Base-by-base conservation (phyloP, 1,140 invertebrate species). In the Caerostris darwini region DNA sequence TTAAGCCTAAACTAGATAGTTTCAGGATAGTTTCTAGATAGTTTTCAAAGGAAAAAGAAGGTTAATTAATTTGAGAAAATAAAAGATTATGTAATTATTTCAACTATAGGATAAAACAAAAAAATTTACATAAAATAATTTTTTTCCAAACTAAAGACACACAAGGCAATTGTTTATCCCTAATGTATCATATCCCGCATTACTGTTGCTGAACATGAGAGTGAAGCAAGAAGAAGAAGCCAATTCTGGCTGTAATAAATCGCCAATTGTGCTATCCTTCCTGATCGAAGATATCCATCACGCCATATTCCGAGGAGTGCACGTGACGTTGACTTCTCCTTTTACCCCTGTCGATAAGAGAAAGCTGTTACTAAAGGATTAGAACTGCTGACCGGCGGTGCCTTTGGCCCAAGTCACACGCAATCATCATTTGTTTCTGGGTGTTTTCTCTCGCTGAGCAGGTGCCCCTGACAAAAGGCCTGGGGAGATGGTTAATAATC, bases 211-310 rank as follows among this genome's bases (percentile, higher is more conserved):
- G 34, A 34, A 34, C 34, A 34, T 34, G 34, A 34, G 34, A 34
- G 34, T 34, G 34, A 34, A 34, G 34, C 34, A 34, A 34, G 17
- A 64, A 17, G 61, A 10, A 17, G 5, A 86, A 61, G 17, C 57
- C 83, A 19, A 59, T 59, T 86, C 17, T 71, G 64, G 3, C n/a
- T 19, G 53, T 61, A 91, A 82, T 82, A 91, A 82, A 82, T 91
- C 69, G 90, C 90, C 90, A 82, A 91, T 59, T 91, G 14, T 82
- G 69, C 17, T 69, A 82, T 53, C 69, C 50, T 50, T 59, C 19
- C 34, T n/a, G 58, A 81, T 91, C 77, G 69, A 81, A 91, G 77
- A 91, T 91, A 91, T 91, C 90, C 90, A 77, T 91, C 89, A 91
- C 82, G n/a, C 53, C 34, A 12, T 69, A 71, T 61, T 12, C 53